Evolutionary conservation across 2,888 invertebrate genomes (phyloP).

Genomic region (Cybosia mesomella): DNA sequence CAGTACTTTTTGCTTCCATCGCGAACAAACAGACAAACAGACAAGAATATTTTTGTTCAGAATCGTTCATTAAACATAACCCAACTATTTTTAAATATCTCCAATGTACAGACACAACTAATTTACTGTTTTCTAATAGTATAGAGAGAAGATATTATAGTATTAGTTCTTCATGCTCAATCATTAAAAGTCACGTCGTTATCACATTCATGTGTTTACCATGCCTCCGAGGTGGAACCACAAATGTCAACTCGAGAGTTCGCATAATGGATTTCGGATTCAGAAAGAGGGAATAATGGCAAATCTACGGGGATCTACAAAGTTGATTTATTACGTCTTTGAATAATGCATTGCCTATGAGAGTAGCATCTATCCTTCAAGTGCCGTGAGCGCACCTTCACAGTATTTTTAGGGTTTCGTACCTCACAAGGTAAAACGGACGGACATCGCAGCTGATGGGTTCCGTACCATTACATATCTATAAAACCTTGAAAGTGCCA

Average conservation of each 20-base stretch:
- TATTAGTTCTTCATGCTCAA: background rate
- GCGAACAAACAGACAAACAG: no score
- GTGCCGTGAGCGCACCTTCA: slow-evolving; percentile 36
- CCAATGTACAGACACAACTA: no score
- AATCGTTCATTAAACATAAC: no score
- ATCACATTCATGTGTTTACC: slow-evolving; percentile 48
- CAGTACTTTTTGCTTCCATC: no score
- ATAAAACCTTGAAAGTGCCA: no score
- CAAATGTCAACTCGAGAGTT: slow-evolving; percentile 53
- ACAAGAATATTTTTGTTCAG: no score
- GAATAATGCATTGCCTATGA: slow-evolving; percentile 73
- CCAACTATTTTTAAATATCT: no score
- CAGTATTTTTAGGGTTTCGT: background rate
- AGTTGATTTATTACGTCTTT: slow-evolving; percentile 73
- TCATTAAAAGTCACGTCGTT: background rate
- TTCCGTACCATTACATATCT: no score
- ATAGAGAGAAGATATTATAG: background rate
- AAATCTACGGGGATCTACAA: slow-evolving; percentile 61
- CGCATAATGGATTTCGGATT: slow-evolving; percentile 64
- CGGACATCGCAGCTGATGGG: no score
- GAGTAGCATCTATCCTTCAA: slow-evolving; percentile 66
- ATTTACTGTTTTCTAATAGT: no score
- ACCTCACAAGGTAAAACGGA: no score
- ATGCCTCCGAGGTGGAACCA: slow-evolving; percentile 42
- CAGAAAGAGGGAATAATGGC: slow-evolving; percentile 63